Evolutionary conservation across 2,888 invertebrate species (phyloP).

Genomic region (Plusia festucae): DNA sequence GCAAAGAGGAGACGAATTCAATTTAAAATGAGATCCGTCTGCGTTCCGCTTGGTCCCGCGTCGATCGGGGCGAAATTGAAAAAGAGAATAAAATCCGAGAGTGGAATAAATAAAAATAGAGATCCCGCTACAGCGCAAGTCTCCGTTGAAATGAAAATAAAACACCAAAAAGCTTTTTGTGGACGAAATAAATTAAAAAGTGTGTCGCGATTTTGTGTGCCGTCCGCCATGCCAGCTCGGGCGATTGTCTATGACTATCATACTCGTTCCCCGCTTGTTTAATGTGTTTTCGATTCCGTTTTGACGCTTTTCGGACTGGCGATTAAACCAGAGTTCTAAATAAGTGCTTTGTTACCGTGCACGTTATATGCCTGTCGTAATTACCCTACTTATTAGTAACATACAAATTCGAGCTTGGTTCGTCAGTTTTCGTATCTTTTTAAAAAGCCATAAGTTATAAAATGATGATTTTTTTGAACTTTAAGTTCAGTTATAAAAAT

Average conservation of each 20-base stretch:
- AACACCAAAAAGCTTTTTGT: conserved; percentile 87
- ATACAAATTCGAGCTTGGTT: too few relatives aligned
- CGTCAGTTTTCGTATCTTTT: not conserved
- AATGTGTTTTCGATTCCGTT: conserved; percentile 56
- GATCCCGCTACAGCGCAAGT: conserved; percentile 89
- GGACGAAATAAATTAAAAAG: conserved; percentile 89
- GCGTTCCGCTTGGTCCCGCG: conserved; percentile 84
- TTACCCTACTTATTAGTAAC: not conserved
- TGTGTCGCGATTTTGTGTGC: conserved; percentile 85
- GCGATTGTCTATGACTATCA: conserved; percentile 69
- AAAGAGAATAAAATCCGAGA: conserved; percentile 78
- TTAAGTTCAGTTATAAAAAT: too few relatives aligned
- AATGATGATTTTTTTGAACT: too few relatives aligned
- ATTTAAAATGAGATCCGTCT: conserved; percentile 88
- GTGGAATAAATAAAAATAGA: conserved; percentile 89
- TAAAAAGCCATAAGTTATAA: not conserved
- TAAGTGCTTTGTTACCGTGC: not conserved
- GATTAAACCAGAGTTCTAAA: conserved; percentile 7
- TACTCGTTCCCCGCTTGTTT: conserved; percentile 58
- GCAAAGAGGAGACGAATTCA: conserved; percentile 84
- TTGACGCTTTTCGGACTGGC: conserved; percentile 33
- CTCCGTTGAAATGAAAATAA: conserved; percentile 89
- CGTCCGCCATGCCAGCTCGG: conserved; percentile 58
- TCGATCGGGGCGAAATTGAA: conserved; percentile 87
- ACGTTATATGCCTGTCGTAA: not conserved